Evolutionary conservation across 2,888 invertebrate species (phyloP).

Genomic region (Acrocyrtus sp.): DNA sequence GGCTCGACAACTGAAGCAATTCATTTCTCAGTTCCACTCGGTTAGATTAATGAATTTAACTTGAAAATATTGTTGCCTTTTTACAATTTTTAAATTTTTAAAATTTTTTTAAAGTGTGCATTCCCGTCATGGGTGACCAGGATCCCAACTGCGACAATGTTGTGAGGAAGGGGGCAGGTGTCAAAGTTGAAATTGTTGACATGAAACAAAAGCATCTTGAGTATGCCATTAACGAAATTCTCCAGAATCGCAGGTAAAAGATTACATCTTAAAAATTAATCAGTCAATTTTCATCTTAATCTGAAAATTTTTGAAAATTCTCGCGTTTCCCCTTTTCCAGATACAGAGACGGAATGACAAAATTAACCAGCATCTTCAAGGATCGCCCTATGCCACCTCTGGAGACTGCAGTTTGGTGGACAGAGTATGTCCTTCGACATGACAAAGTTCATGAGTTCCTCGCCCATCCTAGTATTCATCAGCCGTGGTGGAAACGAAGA

Average conservation of each 20-base stretch:
- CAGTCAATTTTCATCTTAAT: no score
- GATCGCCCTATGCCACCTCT: slow-evolving; percentile 11
- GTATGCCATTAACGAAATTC: slow-evolving; percentile 10
- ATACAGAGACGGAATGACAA: slow-evolving; percentile 11
- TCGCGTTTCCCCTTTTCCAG: no score
- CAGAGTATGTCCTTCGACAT: slow-evolving; percentile 18
- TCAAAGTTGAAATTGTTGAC: slow-evolving; percentile 47
- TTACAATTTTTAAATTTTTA: no score
- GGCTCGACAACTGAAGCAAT: slow-evolving; percentile 53
- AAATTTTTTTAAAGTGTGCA: no score
- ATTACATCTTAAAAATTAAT: no score
- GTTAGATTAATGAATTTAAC: no score
- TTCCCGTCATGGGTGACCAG: slow-evolving; percentile 57
- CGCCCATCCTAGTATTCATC: not conserved
- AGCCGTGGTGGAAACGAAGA: slow-evolving; percentile 29
- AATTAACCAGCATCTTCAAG: slow-evolving; percentile 5
- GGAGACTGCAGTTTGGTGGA: slow-evolving; percentile 21
- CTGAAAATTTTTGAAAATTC: no score
- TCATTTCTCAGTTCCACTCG: slow-evolving; percentile 44
- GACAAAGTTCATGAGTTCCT: slow-evolving; percentile 10
- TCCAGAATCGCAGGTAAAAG: no score
- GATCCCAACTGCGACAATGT: slow-evolving; percentile 51
- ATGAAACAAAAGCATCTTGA: slow-evolving; percentile 41
- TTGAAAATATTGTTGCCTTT: no score
- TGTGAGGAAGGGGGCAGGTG: slow-evolving; percentile 34